A percentile compares a stretch with the other conserved stretches of the same genome.
phyloP scores from a whole-genome alignment of 2,888 invertebrate genomes.

The Galeopsomyia nigrocyanea region DNA sequence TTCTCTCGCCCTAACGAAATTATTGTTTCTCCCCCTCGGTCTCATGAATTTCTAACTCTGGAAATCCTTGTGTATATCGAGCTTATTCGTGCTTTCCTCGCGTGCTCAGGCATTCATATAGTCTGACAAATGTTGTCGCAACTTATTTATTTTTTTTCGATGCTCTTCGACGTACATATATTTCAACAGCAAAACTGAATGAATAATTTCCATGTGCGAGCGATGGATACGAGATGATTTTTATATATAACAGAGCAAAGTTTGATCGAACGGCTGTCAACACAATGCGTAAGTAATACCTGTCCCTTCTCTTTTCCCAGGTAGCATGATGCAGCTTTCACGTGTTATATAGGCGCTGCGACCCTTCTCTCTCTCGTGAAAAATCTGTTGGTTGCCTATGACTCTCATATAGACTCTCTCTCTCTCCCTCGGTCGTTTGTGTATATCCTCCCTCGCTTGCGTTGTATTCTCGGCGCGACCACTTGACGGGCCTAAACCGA shows the following conservation, averaged over 20 bases:
- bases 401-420: conserved; percentile 5
- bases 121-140: too few species aligned
- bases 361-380: not conserved
- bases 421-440: not conserved
- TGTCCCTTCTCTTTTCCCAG: not conserved
- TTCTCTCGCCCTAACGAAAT: conserved; percentile 32
- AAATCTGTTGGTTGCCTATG: not conserved
- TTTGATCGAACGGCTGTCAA: conserved; percentile 8
- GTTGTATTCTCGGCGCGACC: conserved; percentile 53
- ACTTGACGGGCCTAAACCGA: conserved; percentile 55
- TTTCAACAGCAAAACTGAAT: too few species aligned
- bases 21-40: conserved; percentile 17
- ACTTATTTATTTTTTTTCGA: too few species aligned
- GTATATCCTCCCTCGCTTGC: conserved; percentile 39
- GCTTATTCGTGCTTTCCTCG: conserved; percentile 8
- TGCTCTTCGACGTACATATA: too few species aligned
- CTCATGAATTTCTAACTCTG: conserved; percentile 35
- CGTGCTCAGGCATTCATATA: not conserved
- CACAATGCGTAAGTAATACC: not conserved
- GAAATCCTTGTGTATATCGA: not conserved
- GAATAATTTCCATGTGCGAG: too few species aligned
- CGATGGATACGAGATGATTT: too few species aligned
- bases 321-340: not conserved
- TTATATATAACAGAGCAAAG: not conserved
- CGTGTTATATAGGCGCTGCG: not conserved